Base-by-base conservation (phyloP, 2,797 vertebrate species). In the Gymnoscopelus braueri region DNA sequence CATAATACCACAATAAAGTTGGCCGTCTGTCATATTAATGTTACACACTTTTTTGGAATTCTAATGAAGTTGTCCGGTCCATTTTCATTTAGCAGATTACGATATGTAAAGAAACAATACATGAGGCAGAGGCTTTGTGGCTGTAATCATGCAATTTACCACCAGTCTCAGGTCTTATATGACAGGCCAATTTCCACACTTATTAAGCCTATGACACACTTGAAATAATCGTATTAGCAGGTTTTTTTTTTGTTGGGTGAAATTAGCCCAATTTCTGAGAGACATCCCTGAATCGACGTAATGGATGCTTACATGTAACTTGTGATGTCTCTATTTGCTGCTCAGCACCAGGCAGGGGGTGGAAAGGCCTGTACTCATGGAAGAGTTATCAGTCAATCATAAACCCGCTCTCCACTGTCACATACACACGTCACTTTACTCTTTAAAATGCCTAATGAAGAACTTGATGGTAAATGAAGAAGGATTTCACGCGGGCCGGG, bases 151-250 rank as follows among this genome's bases (percentile, higher is more conserved):
- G 83, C 89, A 89, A 93, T 94, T 95, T 95, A 93, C 92, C 91
- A 91, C 87, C 86, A 86, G 88, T 93, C 88, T 84, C 89, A 85
- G 90, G 85, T 92, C 87, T 90, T 88, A 90, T 92, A 92, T 94
- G 94, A 94, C 93, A 95, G 92, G 92, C 90, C 93, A 95, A 95
- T 95, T 94, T 95, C 87, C 93, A 95, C 93, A 95, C 92, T 93
- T 95, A 94, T 94, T 95, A 95, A 94, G 94, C 93, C 89, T 92
- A 89, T 92, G 94, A 94, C 93, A 94, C 93, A 93, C 92, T 94
- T 88, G 80, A 92, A 94, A 94, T 95, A 94, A 95, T 95, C 94
- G 93, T 94, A 94, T 95, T 95, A 95, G 90, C 78, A 81, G 77
- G 91, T 90, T 92, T 83, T 82, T 82, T 75, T 51, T 29, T 7